A percentile compares a stretch with the other conserved stretches of the same genome.
phyloP scores from a whole-genome alignment of 2,113 vertebrate genomes.

The Bagarius yarrelli region DNA sequence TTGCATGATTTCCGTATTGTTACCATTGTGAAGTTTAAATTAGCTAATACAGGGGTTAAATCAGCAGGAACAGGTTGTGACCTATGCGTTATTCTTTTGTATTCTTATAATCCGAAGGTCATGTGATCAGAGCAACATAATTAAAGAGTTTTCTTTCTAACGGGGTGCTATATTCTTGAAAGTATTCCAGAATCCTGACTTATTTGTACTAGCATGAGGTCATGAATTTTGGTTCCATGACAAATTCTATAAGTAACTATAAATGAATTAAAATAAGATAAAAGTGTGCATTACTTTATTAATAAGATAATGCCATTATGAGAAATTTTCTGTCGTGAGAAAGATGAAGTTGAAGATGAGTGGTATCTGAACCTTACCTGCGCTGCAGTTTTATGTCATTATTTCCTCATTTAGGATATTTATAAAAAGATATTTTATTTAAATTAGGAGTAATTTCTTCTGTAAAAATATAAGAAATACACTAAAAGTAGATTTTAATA shows the following conservation, averaged over 20 bases:
- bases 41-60: not conserved
- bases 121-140: not conserved
- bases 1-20: not conserved
- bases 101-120: not conserved
- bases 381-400: not conserved
- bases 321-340: not conserved
- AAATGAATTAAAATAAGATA: not conserved
- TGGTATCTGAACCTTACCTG: not conserved
- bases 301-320: not conserved
- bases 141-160: not conserved
- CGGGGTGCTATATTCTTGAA: not conserved
- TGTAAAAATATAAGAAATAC: not conserved
- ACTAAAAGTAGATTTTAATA: too few species aligned
- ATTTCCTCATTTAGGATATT: not conserved
- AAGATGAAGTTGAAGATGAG: not conserved
- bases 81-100: not conserved
- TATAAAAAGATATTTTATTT: not conserved
- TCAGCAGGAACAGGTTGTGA: not conserved
- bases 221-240: not conserved
- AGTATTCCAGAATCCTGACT: not conserved
- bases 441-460: too few species aligned
- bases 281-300: not conserved
- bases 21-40: not conserved
- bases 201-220: not conserved
- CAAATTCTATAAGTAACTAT: not conserved